These are phyloP conservation scores for Spodoptera littoralis DNA, from an alignment of 2,888 invertebrate species.

Conservation along the genomic window DNA sequence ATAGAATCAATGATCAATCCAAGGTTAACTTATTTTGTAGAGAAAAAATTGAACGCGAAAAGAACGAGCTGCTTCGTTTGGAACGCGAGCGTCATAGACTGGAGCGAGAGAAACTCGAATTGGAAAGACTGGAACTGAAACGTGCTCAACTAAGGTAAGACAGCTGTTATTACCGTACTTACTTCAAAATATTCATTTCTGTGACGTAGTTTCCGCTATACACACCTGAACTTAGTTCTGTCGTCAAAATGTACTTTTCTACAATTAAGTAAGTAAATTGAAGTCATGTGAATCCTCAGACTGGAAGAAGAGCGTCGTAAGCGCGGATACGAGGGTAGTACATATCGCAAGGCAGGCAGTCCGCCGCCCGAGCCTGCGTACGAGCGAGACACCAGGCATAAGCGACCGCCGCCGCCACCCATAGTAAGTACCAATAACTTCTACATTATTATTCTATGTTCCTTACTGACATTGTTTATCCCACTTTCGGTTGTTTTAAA, in stretches of 20 bases:
- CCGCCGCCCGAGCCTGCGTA: slow-evolving; percentile 81
- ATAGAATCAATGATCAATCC: no score
- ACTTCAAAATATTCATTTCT: not conserved
- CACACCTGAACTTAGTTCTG: no score
- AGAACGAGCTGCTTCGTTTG: slow-evolving; percentile 94
- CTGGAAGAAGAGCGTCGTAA: slow-evolving; percentile 90
- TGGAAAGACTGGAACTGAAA: slow-evolving; percentile 95
- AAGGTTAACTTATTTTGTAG: slow-evolving; percentile 69
- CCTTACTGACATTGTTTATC: no score
- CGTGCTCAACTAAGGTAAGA: slow-evolving; percentile 92
- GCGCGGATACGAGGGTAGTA: slow-evolving; percentile 84
- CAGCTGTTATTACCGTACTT: not conserved
- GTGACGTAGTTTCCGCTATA: no score
- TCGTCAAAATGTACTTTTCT: no score
- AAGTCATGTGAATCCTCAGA: slow-evolving; percentile 59
- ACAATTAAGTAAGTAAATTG: not conserved
- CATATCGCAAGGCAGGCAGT: slow-evolving; percentile 81
- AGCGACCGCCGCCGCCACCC: slow-evolving; percentile 77
- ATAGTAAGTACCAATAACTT: slow-evolving; percentile 60
- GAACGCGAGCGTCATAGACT: slow-evolving; percentile 95
- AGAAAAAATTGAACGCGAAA: slow-evolving; percentile 96
- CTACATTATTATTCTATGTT: not conserved
- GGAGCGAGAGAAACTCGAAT: slow-evolving; percentile 92
- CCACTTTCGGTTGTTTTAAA: no score
- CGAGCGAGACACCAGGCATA: slow-evolving; percentile 81